Percentiles rank a stretch among this genome's conserved stretches.
Evolutionary conservation across 2,888 invertebrate genomes (phyloP).

Genomic region (Parnassius mnemosyne): DNA sequence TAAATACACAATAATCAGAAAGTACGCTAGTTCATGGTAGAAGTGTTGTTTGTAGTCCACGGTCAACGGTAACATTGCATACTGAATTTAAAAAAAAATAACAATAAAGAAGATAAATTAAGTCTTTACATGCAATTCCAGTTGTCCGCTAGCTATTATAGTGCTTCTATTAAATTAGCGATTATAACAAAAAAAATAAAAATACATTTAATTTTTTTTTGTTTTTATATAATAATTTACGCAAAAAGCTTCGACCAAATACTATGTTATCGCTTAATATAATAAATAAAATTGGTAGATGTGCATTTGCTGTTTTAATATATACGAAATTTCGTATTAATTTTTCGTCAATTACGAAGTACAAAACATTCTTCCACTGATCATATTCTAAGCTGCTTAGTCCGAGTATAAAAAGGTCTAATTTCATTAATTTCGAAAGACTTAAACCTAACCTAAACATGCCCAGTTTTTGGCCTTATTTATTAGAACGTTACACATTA

Average conservation of each 20-base stretch:
- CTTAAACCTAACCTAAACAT: not conserved
- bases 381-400: not conserved
- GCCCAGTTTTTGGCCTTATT: not conserved
- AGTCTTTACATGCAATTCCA: slow-evolving; percentile 1
- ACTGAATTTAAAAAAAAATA: not conserved
- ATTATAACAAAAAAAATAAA: no score
- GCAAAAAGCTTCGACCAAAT: no score
- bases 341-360: not conserved
- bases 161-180: no score
- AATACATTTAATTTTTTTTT: no score
- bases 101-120: not conserved
- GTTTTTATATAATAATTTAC: no score
- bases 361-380: not conserved
- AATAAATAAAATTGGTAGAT: no score
- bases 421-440: not conserved
- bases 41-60: not conserved
- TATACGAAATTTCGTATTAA: not conserved
- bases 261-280: not conserved
- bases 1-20: not conserved
- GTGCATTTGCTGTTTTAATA: no score
- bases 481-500: not conserved
- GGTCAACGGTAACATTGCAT: not conserved
- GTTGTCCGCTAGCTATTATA: not conserved
- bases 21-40: not conserved
- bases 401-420: not conserved